Evolutionary conservation across 2,797 vertebrate species (phyloP).

Genomic region (Microtus obscurus): DNA sequence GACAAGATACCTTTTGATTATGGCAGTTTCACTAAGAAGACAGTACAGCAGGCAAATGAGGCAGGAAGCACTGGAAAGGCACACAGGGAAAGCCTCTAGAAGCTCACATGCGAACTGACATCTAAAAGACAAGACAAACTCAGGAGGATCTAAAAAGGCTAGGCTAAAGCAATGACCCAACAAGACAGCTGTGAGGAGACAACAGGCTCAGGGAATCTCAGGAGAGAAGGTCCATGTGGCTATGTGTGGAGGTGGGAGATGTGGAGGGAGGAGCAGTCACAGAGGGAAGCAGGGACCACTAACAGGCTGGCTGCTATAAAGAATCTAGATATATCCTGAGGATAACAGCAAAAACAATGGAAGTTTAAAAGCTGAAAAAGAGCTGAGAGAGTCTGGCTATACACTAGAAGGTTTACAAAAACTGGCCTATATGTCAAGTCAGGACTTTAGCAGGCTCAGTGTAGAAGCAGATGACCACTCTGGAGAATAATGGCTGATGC

Average conservation of each 20-base stretch:
- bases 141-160: not conserved
- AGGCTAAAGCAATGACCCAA: not conserved
- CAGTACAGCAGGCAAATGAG: not conserved
- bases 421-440: not conserved
- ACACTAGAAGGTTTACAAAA: not conserved
- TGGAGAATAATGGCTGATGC: not conserved
- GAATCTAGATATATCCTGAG: not conserved
- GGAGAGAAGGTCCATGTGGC: not conserved
- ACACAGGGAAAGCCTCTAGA: not conserved
- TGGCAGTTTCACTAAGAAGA: not conserved
- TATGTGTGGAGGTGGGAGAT: not conserved
- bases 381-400: not conserved
- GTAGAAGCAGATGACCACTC: not conserved
- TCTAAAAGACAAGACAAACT: not conserved
- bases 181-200: not conserved
- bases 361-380: not conserved
- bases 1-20: not conserved
- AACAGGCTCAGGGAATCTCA: not conserved
- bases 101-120: not conserved
- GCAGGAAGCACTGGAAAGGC: not conserved
- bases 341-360: not conserved
- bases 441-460: not conserved
- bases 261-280: not conserved
- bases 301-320: not conserved
- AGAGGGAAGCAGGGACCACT: not conserved